Conservation (phyloP, 1,140 invertebrate species). For the Trypoxylus dichotomus region DNA sequence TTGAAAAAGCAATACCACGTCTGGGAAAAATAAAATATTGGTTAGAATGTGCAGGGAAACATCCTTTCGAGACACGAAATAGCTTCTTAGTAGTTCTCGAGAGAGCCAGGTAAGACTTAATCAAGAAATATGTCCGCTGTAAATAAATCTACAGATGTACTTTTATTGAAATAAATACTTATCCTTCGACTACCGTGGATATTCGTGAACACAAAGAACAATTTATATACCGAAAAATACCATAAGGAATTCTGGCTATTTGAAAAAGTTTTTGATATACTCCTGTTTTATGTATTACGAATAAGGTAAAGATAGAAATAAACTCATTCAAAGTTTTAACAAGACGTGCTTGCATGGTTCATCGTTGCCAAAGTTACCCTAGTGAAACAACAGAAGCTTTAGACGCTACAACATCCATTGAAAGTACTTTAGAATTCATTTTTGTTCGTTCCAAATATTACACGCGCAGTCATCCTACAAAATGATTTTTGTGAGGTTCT, state of each 20-base stretch:
- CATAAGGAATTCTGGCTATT: neutral
- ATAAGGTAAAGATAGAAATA: conserved; percentile 13
- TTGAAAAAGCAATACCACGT: neutral
- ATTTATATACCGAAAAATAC: neutral
- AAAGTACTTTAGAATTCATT: conserved; percentile 8
- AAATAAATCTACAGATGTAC: conserved; percentile 27
- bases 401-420: neutral
- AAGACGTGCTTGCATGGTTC: neutral
- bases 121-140: conserved; percentile 27
- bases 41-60: neutral
- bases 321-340: conserved; percentile 24
- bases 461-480: neutral
- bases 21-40: conserved; percentile 21
- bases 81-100: conserved; percentile 27
- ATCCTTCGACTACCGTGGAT: conserved; percentile 15
- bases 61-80: conserved; percentile 23
- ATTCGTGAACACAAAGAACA: neutral
- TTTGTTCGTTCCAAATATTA: neutral
- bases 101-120: conserved; percentile 11
- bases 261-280: conserved; percentile 13
- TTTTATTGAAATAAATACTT: conserved; percentile 28
- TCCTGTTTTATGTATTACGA: conserved; percentile 28
- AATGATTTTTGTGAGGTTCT: neutral
- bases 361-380: neutral
- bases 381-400: neutral